Base-by-base conservation (phyloP, 2,797 vertebrate genomes). In the Momotus momota region DNA sequence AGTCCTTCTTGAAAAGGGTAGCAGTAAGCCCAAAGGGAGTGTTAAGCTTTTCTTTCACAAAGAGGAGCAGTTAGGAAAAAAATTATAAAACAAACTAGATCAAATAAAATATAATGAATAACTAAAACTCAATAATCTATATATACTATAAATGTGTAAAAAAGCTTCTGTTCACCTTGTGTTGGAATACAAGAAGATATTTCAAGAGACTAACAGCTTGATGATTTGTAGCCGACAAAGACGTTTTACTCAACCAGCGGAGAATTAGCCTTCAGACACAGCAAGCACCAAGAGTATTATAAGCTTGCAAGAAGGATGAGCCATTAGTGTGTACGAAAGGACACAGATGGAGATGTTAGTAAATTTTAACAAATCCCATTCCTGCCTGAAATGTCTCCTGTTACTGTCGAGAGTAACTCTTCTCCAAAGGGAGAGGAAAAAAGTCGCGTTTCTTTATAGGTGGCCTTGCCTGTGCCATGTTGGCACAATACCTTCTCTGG, bases 351-450 rank as follows among this genome's bases (percentile, higher is more conserved):
- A 72, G 26, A 38, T 23, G 12, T 48, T 45, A 51, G 31, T n/a
- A 86, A 41, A 62, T 81, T 65, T 41, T 74, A 58, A 74, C 6
- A 81, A 81, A 90, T 55, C 14, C 14, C 13, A 14, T 66, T 86
- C 92, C 88, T 62, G 31, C 48, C 78, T 66, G 52, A 85, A 75
- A 67, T 57, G 5, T 67, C 60, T 84, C 55, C 46, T 73, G 26
- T 75, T 93, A 27, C 43, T 31, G 45, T 14, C 4, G 0, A 65
- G 16, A 51, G 49, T 29, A 82, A 61, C 41, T 46, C 55, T 35
- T 35, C 35, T 8, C 35, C 35, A 72, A 93, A 85, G 61, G 6
- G 12, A 80, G 38, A 86, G 88, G 48, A 58, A 90, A 88, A 57
- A 81, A 52, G 7, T 45, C 8, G 18, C 26, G 79, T 90, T 81